Base-by-base conservation (phyloP, 2,797 vertebrate species). In the Sciurus carolinensis region DNA sequence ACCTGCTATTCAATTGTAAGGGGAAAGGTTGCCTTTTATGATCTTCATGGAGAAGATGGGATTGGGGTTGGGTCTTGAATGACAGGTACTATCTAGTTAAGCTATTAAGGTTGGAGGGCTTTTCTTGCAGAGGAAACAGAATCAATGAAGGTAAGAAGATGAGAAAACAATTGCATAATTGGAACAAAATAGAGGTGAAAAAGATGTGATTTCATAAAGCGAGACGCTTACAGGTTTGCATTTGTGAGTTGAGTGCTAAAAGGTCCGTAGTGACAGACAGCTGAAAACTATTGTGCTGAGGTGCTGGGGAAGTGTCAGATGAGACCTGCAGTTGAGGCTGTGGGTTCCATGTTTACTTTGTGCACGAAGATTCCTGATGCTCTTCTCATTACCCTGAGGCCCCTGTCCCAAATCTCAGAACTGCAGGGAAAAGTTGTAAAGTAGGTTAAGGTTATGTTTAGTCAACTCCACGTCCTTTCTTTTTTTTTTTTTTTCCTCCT, bases 91-190 rank as follows among this genome's bases (percentile, higher is more conserved):
- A n/a, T 67, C 87, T 93, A 83, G 50, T 30, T 50, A 69, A 82
- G 54, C n/a, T 28, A 2, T 39, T 76, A 69, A 5, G 5, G 11
- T 66, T 66, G 52, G 59, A 62, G 57, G 26, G 24, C 0, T 92
- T 94, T 87, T 80, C 80, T 84, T 77, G 33, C 11, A 79, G 84
- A 81, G 4, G 26, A 22, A 90, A 80, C 7, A 76, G 90, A 76
- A 94, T 36, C 33, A 81, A 22, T 2, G 42, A 89, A 96, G 12
- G 57, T 85, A 86, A 75, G n/a, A 75, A 80, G n/a, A 39, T 59
- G 12, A 8, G 20, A 89, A 95, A 52, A 76, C 26, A 77, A 33
- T 66, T 79, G 50, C 6, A 5, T 96, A 67, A 82, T 81, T 84
- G 66, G 52, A 39, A 75, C 7, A 90, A 69, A 85, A 80, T 84